Base-by-base conservation (phyloP, 2,113 vertebrate genomes). In the Zosterops lateralis region DNA sequence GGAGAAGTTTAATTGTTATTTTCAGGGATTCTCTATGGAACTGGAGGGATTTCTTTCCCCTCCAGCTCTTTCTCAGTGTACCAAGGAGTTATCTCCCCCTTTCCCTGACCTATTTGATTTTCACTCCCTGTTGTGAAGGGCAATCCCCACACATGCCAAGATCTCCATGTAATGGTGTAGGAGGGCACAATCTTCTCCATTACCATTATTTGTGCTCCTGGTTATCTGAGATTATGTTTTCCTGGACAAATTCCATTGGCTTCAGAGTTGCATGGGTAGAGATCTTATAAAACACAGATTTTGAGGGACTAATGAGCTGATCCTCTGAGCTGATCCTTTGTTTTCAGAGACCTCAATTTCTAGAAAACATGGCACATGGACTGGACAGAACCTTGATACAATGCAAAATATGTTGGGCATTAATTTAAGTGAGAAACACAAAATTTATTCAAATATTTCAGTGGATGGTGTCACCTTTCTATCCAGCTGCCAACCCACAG, bases 351-450 rank as follows among this genome's bases (percentile, higher is more conserved):
- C 15, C 22, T 26, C 29, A 3, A 6, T 50, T 40, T 14, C 7
- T 11, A 47, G 51, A 20, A 71, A 34, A 14, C 13, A 8, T 3
- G 17, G 17, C 32, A 50, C 0, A 0, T 11, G 21, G 66, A 9
- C 20, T 38, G 79, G 47, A 64, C 47, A 78, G 6, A 12, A 8
- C 36, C 6, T 73, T 51, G 38, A 13, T 53, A 3, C 25, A 50
- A 5, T 3, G 5, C 21, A 34, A 4, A 25, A 2, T 22, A 16
- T 11, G 5, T 78, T n/a, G 57, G 71, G 14, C 4, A 10, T 73
- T 61, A n/a, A 76, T 75, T 82, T 56, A 44, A 75, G 36, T 9
- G 36, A 79, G 54, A 82, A 84, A 45, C 3, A 1, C 40, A 53
- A 75, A 29, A 12, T 15, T 61, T 36, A 61, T 40, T 13, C 66